phyloP scores from a whole-genome alignment of 2,113 vertebrate genomes.

The Ovibos moschatus region DNA sequence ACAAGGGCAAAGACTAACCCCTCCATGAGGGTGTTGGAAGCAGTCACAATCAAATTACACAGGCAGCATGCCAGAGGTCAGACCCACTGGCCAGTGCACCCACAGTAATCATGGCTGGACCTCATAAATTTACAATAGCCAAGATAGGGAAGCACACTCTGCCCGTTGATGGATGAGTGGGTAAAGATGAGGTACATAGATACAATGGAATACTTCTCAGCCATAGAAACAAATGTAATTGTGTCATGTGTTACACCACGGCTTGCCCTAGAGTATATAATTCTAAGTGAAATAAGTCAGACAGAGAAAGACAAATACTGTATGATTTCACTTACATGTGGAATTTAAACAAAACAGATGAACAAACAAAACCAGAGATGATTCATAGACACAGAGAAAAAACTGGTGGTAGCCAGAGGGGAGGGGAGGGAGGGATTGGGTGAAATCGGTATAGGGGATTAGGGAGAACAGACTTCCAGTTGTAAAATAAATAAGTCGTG shows the following conservation, averaged over 20 bases:
- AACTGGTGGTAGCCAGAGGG: not conserved
- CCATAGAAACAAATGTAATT: not conserved
- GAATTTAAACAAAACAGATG: not conserved
- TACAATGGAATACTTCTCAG: not conserved
- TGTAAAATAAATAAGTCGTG: not conserved
- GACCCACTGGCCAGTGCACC: too few relatives aligned
- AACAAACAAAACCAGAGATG: not conserved
- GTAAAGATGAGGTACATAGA: not conserved
- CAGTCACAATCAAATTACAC: not conserved
- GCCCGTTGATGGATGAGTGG: not conserved
- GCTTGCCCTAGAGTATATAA: not conserved
- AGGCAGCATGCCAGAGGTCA: not conserved
- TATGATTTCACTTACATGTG: not conserved
- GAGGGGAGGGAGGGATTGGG: not conserved
- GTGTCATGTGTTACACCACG: not conserved
- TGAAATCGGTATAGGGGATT: not conserved
- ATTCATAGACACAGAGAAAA: not conserved
- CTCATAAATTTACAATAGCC: not conserved
- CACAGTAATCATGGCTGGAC: not conserved
- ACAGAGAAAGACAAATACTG: not conserved
- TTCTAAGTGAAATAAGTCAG: not conserved
- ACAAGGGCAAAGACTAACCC: not conserved
- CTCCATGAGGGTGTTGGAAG: not conserved
- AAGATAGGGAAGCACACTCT: not conserved
- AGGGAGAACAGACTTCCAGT: not conserved